Base-by-base conservation (phyloP, 2,888 invertebrate genomes). In the Heliothis peltigera region DNA sequence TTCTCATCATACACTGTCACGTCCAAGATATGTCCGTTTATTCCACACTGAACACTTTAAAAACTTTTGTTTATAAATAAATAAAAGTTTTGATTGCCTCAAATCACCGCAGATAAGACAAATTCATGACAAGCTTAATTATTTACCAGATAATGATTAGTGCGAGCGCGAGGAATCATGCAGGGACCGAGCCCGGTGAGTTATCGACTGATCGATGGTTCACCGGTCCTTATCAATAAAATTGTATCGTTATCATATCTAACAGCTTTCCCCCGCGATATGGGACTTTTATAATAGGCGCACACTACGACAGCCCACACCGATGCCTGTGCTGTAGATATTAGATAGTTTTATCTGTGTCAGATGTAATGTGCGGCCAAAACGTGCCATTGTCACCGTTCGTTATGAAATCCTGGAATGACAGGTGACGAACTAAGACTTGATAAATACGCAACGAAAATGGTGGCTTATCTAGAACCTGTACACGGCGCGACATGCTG, bases 171-270 rank as follows among this genome's bases (percentile, higher is more conserved):
- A 77, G 77, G 73, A 76, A 81, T 68, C 82, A 77, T 83, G 76
- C 53, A 68, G 75, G 87, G 81, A 88, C 87, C 87, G 83, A 85
- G 81, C 70, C 83, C 88, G 88, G 89, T 90, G 82, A 89, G 90
- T 89, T 92, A 86, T 90, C 92, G 86, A 92, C 92, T 94, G 93
- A 94, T 95, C 94, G 93, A 94, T 94, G 92, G 85, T 85, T 88
- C 89, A 88, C 86, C 85, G 86, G 83, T 77, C 86, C 87, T 94
- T 95, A 95, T 94, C 94, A 93, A 93, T 94, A 94, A 92, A 91
- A 92, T 93, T 91, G 88, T 92, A 85, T 87, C 89, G 85, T 94
- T 95, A 95, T 94, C 95, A 94, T 95, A 94, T 94, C 95, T 91
- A 89, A 84, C 92, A 93, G 94, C 94, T 94, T 94, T 94, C 93